These are phyloP conservation scores for Apantesis nais DNA, from an alignment of 2,888 invertebrate species.

Conservation along the genomic window DNA sequence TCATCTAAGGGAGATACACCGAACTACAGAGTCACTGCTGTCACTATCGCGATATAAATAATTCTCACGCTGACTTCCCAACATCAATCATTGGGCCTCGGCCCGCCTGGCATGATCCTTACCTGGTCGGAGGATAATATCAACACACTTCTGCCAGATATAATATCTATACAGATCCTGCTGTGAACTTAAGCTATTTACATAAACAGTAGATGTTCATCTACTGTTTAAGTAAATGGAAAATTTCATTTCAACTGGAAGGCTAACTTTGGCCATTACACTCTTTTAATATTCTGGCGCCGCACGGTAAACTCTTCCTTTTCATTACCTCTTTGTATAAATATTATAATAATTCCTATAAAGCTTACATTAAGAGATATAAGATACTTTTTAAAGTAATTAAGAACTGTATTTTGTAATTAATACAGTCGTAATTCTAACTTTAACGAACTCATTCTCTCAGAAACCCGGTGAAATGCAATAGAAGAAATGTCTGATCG, in stretches of 20 bases:
- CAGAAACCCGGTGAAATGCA: too few species aligned
- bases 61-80: too few species aligned
- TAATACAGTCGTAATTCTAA: too few species aligned
- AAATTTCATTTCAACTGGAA: conserved; percentile 31
- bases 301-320: conserved; percentile 24
- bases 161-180: conserved; percentile 6
- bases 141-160: conserved; percentile 13
- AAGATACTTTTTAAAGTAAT: neutral
- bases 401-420: neutral
- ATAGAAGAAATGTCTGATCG: too few species aligned
- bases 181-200: neutral
- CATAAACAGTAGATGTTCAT: neutral
- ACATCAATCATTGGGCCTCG: too few species aligned
- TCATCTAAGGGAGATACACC: too few species aligned
- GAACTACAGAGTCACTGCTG: too few species aligned
- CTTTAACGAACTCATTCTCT: too few species aligned
- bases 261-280: conserved; percentile 38
- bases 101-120: too few species aligned
- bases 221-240: conserved; percentile 30
- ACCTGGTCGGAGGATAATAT: too few species aligned
- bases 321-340: conserved; percentile 34
- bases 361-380: too few species aligned
- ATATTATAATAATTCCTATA: conserved; percentile 9
- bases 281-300: conserved; percentile 36
- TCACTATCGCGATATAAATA: too few species aligned